Conservation (phyloP, 2,797 vertebrate species). For the Strix occidentalis region DNA sequence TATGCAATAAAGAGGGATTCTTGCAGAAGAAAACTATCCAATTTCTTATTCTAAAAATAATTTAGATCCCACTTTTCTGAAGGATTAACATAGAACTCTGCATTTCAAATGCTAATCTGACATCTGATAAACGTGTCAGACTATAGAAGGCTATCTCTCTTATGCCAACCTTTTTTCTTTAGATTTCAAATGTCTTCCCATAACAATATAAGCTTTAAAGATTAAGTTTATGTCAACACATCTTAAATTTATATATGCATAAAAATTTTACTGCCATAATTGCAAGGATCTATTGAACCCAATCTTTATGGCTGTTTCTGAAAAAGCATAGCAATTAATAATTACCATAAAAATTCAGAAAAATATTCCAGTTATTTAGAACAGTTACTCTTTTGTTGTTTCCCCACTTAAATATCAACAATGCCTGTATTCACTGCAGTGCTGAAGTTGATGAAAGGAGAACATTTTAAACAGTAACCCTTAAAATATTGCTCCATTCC, state of each 20-base stretch:
- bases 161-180: background rate
- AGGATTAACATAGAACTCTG: background rate
- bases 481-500: constrained; percentile 26
- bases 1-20: background rate
- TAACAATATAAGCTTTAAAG: background rate
- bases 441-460: constrained; percentile 37
- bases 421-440: constrained; percentile 57
- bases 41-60: background rate
- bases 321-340: constrained; percentile 35
- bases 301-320: background rate
- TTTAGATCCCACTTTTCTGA: background rate
- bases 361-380: constrained; percentile 67
- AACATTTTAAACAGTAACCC: constrained; percentile 43
- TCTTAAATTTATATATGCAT: background rate
- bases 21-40: background rate
- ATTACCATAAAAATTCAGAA: constrained; percentile 68
- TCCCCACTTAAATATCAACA: constrained; percentile 46
- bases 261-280: background rate
- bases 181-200: background rate
- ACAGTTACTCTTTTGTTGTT: constrained; percentile 40
- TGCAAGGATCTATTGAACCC: background rate
- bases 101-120: background rate
- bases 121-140: background rate
- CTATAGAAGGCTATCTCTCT: background rate
- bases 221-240: background rate